phyloP scores from a whole-genome alignment of 2,113 vertebrate species.

The Gymnobelideus leadbeateri region DNA sequence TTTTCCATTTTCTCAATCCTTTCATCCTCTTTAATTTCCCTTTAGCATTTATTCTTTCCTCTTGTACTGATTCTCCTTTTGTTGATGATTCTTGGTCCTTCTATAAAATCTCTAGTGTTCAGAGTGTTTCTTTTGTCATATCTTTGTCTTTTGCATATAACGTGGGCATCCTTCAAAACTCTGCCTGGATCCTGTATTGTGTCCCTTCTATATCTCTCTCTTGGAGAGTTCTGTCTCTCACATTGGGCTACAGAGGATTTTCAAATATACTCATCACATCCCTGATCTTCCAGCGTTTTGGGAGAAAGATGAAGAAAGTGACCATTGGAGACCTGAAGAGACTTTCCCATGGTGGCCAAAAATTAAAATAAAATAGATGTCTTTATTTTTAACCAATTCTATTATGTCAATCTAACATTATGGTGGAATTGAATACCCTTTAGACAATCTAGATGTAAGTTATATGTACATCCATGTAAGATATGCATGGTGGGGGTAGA shows the following conservation, averaged over 20 bases:
- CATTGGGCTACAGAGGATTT: background rate
- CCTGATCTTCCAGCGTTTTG: background rate
- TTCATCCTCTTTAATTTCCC: background rate
- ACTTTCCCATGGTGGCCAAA: background rate
- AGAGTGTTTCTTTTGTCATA: background rate
- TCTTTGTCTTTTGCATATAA: background rate
- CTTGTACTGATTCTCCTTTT: background rate
- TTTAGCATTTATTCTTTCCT: background rate
- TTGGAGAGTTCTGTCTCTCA: background rate
- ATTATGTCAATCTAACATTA: background rate
- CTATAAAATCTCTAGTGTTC: background rate
- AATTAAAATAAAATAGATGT: background rate
- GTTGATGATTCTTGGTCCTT: background rate
- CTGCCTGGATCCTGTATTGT: background rate
- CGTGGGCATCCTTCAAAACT: background rate
- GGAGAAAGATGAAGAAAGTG: background rate
- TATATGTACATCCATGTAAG: background rate
- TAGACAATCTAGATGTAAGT: background rate
- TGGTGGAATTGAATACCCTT: too few species aligned
- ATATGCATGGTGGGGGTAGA: background rate
- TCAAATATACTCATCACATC: background rate
- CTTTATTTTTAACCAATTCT: background rate
- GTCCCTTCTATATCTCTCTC: background rate
- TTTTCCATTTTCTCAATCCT: background rate
- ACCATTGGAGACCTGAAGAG: background rate